A percentile compares a stretch with the other conserved stretches of the same genome.
Conservation (phyloP, 2,113 vertebrate genomes). For the Ammodytes dubius region DNA sequence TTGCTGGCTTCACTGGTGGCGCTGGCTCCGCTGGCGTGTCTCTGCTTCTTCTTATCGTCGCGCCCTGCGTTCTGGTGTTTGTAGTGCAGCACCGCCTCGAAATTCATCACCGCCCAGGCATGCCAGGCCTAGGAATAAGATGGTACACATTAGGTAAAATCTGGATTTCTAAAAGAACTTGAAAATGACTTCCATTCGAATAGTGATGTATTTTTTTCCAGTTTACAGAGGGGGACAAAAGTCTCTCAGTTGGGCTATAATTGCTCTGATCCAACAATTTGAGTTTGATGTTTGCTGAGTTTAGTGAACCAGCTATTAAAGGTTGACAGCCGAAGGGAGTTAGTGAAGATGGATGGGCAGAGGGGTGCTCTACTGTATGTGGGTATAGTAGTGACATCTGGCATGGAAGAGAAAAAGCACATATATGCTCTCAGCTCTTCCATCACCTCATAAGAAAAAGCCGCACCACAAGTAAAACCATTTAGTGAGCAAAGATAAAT, state of each 20-base stretch:
- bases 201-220: conserved; percentile 53
- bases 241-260: background rate
- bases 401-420: conserved; percentile 13
- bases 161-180: conserved; percentile 1
- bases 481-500: conserved; percentile 39
- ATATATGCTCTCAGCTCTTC: conserved; percentile 26
- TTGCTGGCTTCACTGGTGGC: conserved; percentile 95
- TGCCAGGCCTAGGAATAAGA: conserved; percentile 92
- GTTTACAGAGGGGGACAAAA: conserved; percentile 33
- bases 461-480: background rate
- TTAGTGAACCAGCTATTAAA: conserved; percentile 53
- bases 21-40: conserved; percentile 91
- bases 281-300: conserved; percentile 44
- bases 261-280: conserved; percentile 43
- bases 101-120: conserved; percentile 99
- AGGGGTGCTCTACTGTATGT: background rate
- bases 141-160: conserved; percentile 21
- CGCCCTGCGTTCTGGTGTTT: conserved; percentile 96
- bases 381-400: conserved; percentile 14
- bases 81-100: conserved; percentile 97
- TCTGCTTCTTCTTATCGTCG: conserved; percentile 95
- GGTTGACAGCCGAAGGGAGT: conserved; percentile 27
- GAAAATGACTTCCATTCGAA: conserved; percentile 55
- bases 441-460: conserved; percentile 19
- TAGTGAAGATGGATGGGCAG: conserved; percentile 25